Base-by-base conservation (phyloP, 2,113 vertebrate genomes). In the Laticauda laticaudata region DNA sequence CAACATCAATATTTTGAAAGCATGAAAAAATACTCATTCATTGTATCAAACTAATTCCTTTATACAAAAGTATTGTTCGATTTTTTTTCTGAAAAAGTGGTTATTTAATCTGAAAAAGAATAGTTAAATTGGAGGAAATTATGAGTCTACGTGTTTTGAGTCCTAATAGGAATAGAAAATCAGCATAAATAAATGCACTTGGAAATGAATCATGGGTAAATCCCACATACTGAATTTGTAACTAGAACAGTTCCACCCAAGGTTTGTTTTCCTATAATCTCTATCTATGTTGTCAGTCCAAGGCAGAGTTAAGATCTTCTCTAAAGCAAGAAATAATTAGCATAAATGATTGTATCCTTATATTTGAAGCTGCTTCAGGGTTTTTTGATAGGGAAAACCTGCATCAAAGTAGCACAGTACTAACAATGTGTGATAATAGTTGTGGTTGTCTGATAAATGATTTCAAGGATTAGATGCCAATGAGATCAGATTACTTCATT, bases 401-500 rank as follows among this genome's bases (percentile, higher is more conserved):
- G 18, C 11, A 53, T 86, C 43, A 90, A 39, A 86, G 86, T 11
- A 24, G 14, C 23, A 51, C 4, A 26, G 5, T 24, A 29, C 34
- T 55, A 92, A 34, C 29, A 87, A 51, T 7, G 2, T 23, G 29
- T 69, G 12, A 39, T 54, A 15, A 11, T 18, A 92, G 39, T n/a
- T 12, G 6, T 11, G 23, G 18, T 2, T 24, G 2, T 64, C 29
- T 43, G 2, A 69, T 21, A 48, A 43, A 34, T 61, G 24, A 39
- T 11, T 3, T 39, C 7, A 23, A 53, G 48, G 59, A 8, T 15
- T 23, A 75, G n/a, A 85, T 91, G 43, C 87, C 11, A 12, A n/a
- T 24, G 39, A 59, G 10, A 92, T 12, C 8, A 24, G n/a, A 59
- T 54, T 93, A 92, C 48, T 92, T 94, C 92, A 86, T 92, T 91